A percentile compares a stretch with the other conserved stretches of the same genome.
These are phyloP conservation scores for Melanotaenia boesemani DNA, from an alignment of 2,797 vertebrate species.

Conservation along the genomic window DNA sequence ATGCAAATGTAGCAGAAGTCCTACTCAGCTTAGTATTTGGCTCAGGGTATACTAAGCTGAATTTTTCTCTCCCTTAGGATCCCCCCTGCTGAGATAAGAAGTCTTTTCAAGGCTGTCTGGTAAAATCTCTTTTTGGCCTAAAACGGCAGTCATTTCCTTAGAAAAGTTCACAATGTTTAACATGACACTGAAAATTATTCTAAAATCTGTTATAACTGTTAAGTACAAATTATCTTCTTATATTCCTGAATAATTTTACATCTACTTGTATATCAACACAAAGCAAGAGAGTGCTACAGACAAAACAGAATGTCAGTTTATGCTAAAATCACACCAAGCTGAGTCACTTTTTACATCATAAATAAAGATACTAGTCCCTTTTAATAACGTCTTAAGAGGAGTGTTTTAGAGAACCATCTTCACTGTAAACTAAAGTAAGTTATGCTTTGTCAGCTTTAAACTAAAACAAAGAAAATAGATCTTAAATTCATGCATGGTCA, in stretches of 20 bases:
- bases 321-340: slow-evolving; percentile 19
- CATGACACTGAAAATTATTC: not conserved
- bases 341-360: slow-evolving; percentile 4
- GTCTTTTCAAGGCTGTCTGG: slow-evolving; percentile 37
- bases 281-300: slow-evolving; percentile 22
- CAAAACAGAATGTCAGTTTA: slow-evolving; percentile 24
- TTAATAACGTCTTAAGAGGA: slow-evolving; percentile 16
- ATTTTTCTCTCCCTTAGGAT: slow-evolving; percentile 1
- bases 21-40: slow-evolving; percentile 54
- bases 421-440: not conserved
- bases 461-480: not conserved
- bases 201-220: not conserved
- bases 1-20: slow-evolving; percentile 63
- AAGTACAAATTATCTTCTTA: not conserved
- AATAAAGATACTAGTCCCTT: slow-evolving; percentile 24
- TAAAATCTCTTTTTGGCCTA: slow-evolving; percentile 49
- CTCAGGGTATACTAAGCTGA: slow-evolving; percentile 31
- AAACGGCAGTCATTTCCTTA: slow-evolving; percentile 16
- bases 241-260: slow-evolving; percentile 1
- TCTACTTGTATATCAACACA: slow-evolving; percentile 18
- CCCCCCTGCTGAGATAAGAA: slow-evolving; percentile 51
- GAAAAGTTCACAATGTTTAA: slow-evolving; percentile 17
- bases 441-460: slow-evolving; percentile 15
- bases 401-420: slow-evolving; percentile 17
- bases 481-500: no score